Base-by-base conservation (phyloP, 2,113 vertebrate species). In the Vimba vimba region DNA sequence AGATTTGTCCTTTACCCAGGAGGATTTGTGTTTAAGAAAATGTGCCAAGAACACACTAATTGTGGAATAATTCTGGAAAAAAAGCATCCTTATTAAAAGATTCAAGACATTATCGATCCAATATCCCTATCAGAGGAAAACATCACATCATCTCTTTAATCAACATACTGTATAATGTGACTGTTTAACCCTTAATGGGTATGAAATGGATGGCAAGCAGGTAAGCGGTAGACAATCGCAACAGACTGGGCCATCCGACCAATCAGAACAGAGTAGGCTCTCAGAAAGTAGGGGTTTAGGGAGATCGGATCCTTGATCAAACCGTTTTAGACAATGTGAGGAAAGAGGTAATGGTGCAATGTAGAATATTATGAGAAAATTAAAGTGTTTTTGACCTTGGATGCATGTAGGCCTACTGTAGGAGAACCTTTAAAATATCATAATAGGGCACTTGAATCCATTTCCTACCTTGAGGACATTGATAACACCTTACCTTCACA, bases 401-500 rank as follows among this genome's bases (percentile, higher is more conserved):
- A 57, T 57, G 55, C 55, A 57, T 57, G 17, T 57, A 21, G 21
- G 55, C 55, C 19, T 7, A 57, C 15, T 6, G 15, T 9, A 23
- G 19, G 19, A 23, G 19, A 57, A 57, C 55, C 19, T 57, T 57
- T 9, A 7, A 57, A 57, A 57, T 23, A 23, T 21, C 55, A 57
- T 57, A 57, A 57, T 21, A 23, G 2, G 55, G 13, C 13, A 52
- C 50, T 36, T 36, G 19, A 47, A 27, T 15, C 39, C 21, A 76
- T 47, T 80, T 85, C 27, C 66, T 23, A 13, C 47, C 52, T 45
- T 50, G 47, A 50, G 43, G 83, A 78, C 75, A 84, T 30, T 15
- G 36, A 47, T 9, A 82, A 47, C 57, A 43, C 59, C 50, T 81
- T 23, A 98, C 97, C 97, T 96, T 95, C 96, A 92, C 97, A 98